These are phyloP conservation scores for Cliona cf. orientalis DNA, from an alignment of 37 sponge, comb jelly and placozoan species.

Conservation along the genomic window DNA sequence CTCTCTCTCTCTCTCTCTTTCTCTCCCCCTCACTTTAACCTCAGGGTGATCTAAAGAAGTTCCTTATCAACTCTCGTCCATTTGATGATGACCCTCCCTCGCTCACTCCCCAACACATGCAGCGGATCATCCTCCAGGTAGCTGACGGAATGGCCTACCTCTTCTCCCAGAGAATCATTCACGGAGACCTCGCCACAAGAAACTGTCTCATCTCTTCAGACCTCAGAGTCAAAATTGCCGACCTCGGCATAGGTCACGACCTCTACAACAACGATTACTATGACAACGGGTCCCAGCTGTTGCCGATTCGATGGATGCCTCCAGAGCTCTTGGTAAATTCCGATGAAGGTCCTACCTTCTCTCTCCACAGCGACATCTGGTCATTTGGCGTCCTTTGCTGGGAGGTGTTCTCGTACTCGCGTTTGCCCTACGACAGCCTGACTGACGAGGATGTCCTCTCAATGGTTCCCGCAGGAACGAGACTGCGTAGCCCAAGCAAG, in stretches of 20 bases:
- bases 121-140: conserved; percentile 63
- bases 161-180: conserved; percentile 79
- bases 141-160: conserved; percentile 88
- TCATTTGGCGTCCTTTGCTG: conserved; percentile 90
- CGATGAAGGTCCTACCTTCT: conserved; percentile 68
- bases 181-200: conserved; percentile 86
- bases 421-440: conserved; percentile 71
- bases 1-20: not conserved
- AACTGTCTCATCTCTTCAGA: conserved; percentile 83
- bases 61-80: conserved; percentile 45
- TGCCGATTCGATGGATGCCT: conserved; percentile 94
- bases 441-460: conserved; percentile 73
- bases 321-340: conserved; percentile 71
- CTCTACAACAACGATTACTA: conserved; percentile 85
- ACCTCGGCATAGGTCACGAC: conserved; percentile 89
- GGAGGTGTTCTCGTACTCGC: conserved; percentile 82
- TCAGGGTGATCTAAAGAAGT: conserved; percentile 89
- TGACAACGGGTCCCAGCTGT: conserved; percentile 78
- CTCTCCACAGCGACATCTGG: conserved; percentile 90
- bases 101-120: conserved; percentile 55
- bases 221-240: conserved; percentile 79
- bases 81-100: conserved; percentile 17
- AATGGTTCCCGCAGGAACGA: conserved; percentile 65
- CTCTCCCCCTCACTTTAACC: not conserved
- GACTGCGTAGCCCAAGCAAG: conserved; percentile 45